Evolutionary conservation across 2,797 vertebrate genomes (phyloP).

Genomic region (Malacoctenus gilli): DNA sequence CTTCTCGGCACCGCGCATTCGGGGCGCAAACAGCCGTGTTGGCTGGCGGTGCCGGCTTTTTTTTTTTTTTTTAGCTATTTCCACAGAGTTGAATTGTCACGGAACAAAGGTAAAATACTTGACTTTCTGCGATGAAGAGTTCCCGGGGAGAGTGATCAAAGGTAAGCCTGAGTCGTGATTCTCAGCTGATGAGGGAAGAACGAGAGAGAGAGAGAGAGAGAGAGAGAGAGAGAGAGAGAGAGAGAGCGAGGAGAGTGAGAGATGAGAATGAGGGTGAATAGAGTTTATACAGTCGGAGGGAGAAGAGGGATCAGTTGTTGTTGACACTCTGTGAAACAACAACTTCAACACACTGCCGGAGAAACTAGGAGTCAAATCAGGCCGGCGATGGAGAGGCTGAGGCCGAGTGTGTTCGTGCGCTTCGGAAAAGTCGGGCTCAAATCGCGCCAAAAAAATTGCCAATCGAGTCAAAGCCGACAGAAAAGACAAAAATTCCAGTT

Average conservation of each 20-base stretch:
- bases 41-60: slow-evolving; percentile 71
- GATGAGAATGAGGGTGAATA: slow-evolving; percentile 30
- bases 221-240: too few species aligned
- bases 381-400: slow-evolving; percentile 31
- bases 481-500: slow-evolving; percentile 8
- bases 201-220: slow-evolving; percentile 25
- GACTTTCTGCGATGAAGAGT: slow-evolving; percentile 63
- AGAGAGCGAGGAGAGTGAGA: slow-evolving; percentile 21
- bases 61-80: slow-evolving; percentile 12
- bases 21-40: slow-evolving; percentile 64
- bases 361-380: slow-evolving; percentile 44
- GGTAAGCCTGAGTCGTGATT: slow-evolving; percentile 60
- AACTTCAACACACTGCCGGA: slow-evolving; percentile 64
- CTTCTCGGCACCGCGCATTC: slow-evolving; percentile 26
- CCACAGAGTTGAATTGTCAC: slow-evolving; percentile 63
- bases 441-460: too few species aligned
- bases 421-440: slow-evolving; percentile 17
- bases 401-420: slow-evolving; percentile 8
- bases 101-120: slow-evolving; percentile 80
- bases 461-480: not conserved
- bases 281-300: slow-evolving; percentile 24
- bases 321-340: slow-evolving; percentile 58
- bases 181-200: slow-evolving; percentile 46
- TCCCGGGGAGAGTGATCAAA: slow-evolving; percentile 71
- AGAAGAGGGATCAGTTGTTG: slow-evolving; percentile 48